Conservation (phyloP, 1,140 invertebrate species). For the Popillia japonica region DNA sequence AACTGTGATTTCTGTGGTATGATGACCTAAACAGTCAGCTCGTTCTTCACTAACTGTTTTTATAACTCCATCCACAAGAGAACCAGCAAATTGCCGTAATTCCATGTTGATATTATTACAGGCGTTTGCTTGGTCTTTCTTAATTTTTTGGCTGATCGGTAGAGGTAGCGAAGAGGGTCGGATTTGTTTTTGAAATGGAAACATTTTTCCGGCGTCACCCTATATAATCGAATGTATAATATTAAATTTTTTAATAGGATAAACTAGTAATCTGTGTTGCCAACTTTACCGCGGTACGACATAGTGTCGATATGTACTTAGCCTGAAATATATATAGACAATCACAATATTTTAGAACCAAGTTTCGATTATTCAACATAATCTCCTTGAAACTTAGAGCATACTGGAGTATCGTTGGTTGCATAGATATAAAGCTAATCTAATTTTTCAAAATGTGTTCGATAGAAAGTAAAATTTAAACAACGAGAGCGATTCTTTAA, state of each 20-base stretch:
- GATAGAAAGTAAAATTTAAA: too few species aligned
- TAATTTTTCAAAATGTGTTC: too few species aligned
- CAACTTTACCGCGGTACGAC: not conserved
- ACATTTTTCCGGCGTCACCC: conserved; percentile 57
- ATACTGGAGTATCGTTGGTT: too few species aligned
- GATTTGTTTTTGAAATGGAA: conserved; percentile 59
- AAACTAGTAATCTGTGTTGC: not conserved
- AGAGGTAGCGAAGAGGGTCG: conserved; percentile 59
- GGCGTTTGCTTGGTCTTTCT: conserved; percentile 48
- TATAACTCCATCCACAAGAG: conserved; percentile 58
- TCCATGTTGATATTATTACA: conserved; percentile 49
- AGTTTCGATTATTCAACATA: too few species aligned
- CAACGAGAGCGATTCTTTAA: too few species aligned
- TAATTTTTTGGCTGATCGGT: conserved; percentile 51
- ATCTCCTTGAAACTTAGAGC: too few species aligned
- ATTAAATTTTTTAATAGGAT: not conserved
- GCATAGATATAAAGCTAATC: too few species aligned
- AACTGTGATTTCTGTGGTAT: conserved; percentile 43
- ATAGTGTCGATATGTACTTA: too few species aligned
- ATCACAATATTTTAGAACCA: too few species aligned
- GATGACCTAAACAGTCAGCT: conserved; percentile 44
- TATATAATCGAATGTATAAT: conserved; percentile 41
- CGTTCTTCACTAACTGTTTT: conserved; percentile 56
- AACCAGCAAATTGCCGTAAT: conserved; percentile 56
- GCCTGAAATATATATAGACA: too few species aligned